A percentile compares a stretch with the other conserved stretches of the same genome.
Evolutionary conservation across 1,140 invertebrate genomes (phyloP).

Genomic region (Nasonia giraulti): DNA sequence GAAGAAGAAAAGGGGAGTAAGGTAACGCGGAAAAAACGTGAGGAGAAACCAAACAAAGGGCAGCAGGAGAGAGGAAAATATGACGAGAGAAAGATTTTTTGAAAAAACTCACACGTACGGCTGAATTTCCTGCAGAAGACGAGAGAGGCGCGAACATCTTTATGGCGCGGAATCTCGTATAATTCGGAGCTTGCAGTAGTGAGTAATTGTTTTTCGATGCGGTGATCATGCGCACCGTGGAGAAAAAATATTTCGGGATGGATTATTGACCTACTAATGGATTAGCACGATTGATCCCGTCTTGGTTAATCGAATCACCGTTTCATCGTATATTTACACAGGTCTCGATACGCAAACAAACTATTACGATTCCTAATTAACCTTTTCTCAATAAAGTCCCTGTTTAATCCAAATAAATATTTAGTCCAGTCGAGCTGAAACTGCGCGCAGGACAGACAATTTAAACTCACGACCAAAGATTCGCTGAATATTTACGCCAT

Average conservation of each 20-base stretch:
- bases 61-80: neutral
- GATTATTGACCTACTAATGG: neutral
- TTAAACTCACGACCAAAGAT: too few relatives aligned
- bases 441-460: too few relatives aligned
- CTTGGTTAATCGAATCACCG: too few relatives aligned
- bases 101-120: neutral
- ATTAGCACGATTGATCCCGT: too few relatives aligned
- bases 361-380: too few relatives aligned
- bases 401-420: too few relatives aligned
- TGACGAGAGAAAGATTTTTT: conserved; percentile 7
- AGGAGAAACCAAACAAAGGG: conserved; percentile 25
- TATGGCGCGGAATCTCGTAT: neutral
- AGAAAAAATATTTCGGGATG: neutral
- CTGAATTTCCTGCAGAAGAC: neutral
- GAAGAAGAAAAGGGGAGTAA: neutral
- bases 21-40: conserved; percentile 23
- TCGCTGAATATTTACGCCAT: too few relatives aligned
- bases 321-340: too few relatives aligned
- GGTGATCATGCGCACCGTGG: neutral
- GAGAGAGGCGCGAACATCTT: neutral
- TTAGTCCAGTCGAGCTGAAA: too few relatives aligned
- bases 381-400: too few relatives aligned
- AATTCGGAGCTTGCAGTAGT: neutral
- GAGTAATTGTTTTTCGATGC: neutral
- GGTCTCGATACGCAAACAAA: too few relatives aligned